Conservation (phyloP, 2,797 vertebrate genomes). For the Caiman crocodilus region DNA sequence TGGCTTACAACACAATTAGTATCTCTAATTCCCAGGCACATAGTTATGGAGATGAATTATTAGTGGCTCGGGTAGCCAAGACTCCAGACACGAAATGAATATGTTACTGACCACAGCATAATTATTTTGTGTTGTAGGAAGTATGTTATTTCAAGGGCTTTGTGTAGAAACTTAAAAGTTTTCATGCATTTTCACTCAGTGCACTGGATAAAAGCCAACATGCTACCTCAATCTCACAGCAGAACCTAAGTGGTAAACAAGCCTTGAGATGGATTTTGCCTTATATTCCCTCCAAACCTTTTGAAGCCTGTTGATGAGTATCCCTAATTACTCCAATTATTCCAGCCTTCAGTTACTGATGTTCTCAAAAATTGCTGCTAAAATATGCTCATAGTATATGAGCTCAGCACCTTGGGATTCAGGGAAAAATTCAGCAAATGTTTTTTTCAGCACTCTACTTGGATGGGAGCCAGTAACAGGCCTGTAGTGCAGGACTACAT, state of each 20-base stretch:
- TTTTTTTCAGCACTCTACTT: background rate
- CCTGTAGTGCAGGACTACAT: background rate
- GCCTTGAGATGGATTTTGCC: background rate
- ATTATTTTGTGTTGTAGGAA: background rate
- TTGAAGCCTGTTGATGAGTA: background rate
- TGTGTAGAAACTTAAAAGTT: background rate
- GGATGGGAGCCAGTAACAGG: background rate
- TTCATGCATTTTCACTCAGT: background rate
- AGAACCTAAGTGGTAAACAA: background rate
- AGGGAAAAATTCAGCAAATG: background rate
- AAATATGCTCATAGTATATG: background rate
- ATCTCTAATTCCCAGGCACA: background rate
- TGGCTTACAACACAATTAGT: slow-evolving; percentile 30
- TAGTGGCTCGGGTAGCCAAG: slow-evolving; percentile 23
- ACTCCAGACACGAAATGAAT: background rate
- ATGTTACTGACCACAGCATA: slow-evolving; percentile 15
- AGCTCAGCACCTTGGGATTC: background rate
- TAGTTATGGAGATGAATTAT: slow-evolving; percentile 29
- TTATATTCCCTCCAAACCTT: background rate
- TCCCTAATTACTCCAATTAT: no score
- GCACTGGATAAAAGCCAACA: background rate
- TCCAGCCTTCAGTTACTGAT: background rate
- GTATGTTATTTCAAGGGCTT: background rate
- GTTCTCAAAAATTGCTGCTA: background rate
- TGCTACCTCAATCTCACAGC: background rate